Evolutionary conservation across 2,113 vertebrate genomes (phyloP).

Genomic region (Neodon shergylaensis): DNA sequence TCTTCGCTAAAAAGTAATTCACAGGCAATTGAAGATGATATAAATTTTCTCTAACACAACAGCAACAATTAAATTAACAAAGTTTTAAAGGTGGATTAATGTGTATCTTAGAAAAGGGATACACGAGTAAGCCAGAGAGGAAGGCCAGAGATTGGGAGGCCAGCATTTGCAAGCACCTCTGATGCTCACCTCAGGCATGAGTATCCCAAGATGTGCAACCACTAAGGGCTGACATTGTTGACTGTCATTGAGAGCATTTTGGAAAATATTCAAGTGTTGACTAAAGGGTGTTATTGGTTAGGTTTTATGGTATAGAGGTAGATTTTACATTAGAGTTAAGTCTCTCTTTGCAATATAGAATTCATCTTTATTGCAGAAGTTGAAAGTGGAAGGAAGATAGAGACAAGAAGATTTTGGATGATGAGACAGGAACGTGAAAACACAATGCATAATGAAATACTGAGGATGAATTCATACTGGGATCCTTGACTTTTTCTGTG

Average conservation of each 20-base stretch:
- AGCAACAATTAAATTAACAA: constrained; percentile 42
- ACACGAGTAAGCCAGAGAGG: background rate
- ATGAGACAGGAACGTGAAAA: background rate
- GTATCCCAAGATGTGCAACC: background rate
- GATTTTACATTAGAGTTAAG: background rate
- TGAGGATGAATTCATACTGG: background rate
- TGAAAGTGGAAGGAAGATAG: background rate
- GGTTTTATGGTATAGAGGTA: background rate
- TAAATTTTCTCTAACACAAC: constrained; percentile 50
- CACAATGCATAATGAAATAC: background rate
- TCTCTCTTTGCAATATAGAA: background rate
- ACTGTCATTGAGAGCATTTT: background rate
- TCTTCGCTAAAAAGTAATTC: constrained; percentile 66
- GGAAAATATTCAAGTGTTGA: background rate
- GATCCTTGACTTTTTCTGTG: background rate
- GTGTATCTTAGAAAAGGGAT: background rate
- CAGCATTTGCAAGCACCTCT: background rate
- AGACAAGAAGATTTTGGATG: background rate
- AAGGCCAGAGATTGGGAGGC: background rate
- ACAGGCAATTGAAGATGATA: constrained; percentile 53
- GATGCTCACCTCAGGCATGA: background rate
- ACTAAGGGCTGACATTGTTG: background rate
- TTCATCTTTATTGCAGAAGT: background rate
- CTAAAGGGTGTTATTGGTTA: too few relatives aligned
- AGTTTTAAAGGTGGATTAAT: background rate